phyloP scores from a whole-genome alignment of 1,140 invertebrate species.

The Drosophila eugracilis region DNA sequence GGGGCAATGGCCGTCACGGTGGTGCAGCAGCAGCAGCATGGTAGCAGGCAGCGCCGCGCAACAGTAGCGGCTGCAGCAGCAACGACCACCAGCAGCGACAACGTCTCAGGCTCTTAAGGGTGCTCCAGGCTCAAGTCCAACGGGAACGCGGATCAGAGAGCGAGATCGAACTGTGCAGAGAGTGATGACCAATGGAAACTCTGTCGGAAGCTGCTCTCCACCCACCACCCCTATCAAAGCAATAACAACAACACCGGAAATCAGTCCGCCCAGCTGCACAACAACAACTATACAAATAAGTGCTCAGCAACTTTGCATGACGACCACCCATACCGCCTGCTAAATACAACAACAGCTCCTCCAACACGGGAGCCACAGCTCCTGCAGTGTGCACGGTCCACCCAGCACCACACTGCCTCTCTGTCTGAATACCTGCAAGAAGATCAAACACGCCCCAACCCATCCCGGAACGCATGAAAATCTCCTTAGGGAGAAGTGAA shows the following conservation, averaged over 20 bases:
- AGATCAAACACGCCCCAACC: slow-evolving; percentile 96
- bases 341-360: slow-evolving; percentile 43
- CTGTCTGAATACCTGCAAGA: slow-evolving; percentile 82
- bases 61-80: slow-evolving; percentile 77
- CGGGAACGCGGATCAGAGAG: slow-evolving; percentile 38
- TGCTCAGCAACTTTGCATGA: slow-evolving; percentile 84
- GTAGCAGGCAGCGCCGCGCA: slow-evolving; percentile 74
- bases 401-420: slow-evolving; percentile 30
- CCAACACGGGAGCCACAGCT: slow-evolving; percentile 51
- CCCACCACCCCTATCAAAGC: slow-evolving; percentile 89
- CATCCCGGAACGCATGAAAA: slow-evolving; percentile 96
- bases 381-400: slow-evolving; percentile 68
- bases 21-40: slow-evolving; percentile 76
- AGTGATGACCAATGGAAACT: slow-evolving; percentile 64
- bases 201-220: slow-evolving; percentile 87
- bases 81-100: slow-evolving; percentile 57
- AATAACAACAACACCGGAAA: slow-evolving; percentile 58
- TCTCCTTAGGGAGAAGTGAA: slow-evolving; percentile 97
- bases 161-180: slow-evolving; percentile 37
- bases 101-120: slow-evolving; percentile 78
- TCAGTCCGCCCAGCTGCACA: slow-evolving; percentile 43
- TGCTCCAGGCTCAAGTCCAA: slow-evolving; percentile 57
- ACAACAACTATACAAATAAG: slow-evolving; percentile 82
- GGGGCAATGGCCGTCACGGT: slow-evolving; percentile 88
- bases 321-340: slow-evolving; percentile 82